Base-by-base conservation (phyloP, 2,888 invertebrate genomes). In the Marronus borbonicus region DNA sequence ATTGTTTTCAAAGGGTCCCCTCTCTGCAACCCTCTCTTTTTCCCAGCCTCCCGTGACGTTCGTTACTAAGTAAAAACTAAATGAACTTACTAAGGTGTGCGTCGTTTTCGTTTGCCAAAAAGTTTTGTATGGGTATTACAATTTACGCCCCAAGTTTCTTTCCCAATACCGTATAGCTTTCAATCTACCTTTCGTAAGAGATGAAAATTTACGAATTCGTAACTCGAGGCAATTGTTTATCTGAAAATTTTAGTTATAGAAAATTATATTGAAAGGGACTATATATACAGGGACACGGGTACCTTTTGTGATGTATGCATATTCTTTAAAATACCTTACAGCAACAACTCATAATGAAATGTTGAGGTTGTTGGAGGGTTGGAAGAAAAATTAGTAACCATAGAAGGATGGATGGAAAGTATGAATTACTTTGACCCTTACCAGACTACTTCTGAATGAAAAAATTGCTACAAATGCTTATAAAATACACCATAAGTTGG, bases 201-300 rank as follows among this genome's bases (percentile, higher is more conserved):
- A 58, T 58, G 17, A 58, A 58, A 58, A n/a, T 58, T 58, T 58
- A 58, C 55, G 24, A 20, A 58, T 58, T 58, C 20, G 55, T 58
- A 58, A 17, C 55, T 58, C 8, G 17, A 20, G 55, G 55, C 55
- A 8, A 58, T 58, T 58, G 55, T 58, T 20, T 58, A 58, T 58
- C 55, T 10, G 44, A 58, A 55, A 55, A 58, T 58, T 58, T 58
- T 17, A 17, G 17, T 58, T 20, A 20, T 17, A 5, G 55, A 58
- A 58, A 58, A 20, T 58, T 58, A 44, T 44, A 8, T 44, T 44
- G 44, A 44, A 44, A 44, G 12, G 39, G 39, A 39, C 8, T 39
- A 24, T 2, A 24, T 3, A 39, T 1, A 39, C 39, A 24, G 24
- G 24, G 24, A 24, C 8, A 12, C 44, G 8, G 44, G 8, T 8